Evolutionary conservation across 2,888 invertebrate species (phyloP).

Genomic region (Acanthococcus lagerstroemiae): DNA sequence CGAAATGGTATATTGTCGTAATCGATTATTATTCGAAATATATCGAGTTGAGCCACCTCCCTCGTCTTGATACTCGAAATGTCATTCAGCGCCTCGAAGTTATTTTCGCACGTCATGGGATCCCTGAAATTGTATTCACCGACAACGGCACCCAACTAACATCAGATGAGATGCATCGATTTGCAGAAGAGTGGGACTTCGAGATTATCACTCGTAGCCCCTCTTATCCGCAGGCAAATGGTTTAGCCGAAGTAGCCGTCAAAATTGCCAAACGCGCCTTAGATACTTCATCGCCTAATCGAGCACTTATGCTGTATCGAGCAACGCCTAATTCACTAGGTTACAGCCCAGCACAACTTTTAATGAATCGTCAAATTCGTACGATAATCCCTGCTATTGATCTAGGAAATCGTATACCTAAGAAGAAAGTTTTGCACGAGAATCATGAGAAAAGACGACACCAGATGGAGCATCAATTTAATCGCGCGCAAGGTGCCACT

Average conservation of each 20-base stretch:
- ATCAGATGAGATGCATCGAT: background rate
- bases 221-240: slow-evolving; percentile 2
- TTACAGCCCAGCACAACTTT: background rate
- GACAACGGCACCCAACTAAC: slow-evolving; percentile 1
- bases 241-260: background rate
- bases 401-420: background rate
- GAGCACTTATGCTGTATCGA: slow-evolving; percentile 1
- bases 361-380: background rate
- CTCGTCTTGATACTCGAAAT: background rate
- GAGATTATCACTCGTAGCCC: background rate
- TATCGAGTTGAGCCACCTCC: background rate
- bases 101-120: slow-evolving; percentile 1
- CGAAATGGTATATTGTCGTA: background rate
- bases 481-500: background rate
- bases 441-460: background rate
- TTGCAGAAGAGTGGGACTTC: background rate
- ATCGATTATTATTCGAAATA: slow-evolving; percentile 20
- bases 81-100: background rate
- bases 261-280: background rate
- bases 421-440: background rate
- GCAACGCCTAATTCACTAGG: background rate
- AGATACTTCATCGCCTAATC: background rate
- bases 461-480: background rate
- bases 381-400: background rate
- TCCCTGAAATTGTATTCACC: background rate